phyloP scores from a whole-genome alignment of 2,113 vertebrate genomes.

The Atractosteus spatula region DNA sequence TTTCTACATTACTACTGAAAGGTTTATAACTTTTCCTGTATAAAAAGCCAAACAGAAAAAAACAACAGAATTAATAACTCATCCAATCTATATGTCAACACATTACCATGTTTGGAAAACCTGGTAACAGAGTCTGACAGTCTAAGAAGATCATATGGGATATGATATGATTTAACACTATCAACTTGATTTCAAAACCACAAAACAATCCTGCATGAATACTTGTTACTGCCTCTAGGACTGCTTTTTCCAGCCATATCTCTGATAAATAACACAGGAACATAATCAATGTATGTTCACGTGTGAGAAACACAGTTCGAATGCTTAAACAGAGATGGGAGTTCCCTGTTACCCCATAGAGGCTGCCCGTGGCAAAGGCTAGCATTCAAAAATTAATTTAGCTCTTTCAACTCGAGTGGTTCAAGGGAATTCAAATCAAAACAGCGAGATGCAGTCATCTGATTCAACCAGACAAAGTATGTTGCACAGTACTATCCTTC shows the following conservation, averaged over 20 bases:
- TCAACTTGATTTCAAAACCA: slow-evolving; percentile 37
- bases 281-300: slow-evolving; percentile 58
- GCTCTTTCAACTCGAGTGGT: slow-evolving; percentile 54
- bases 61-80: too few species aligned
- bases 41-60: too few species aligned
- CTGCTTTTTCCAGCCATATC: slow-evolving; percentile 57
- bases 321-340: slow-evolving; percentile 58
- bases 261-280: slow-evolving; percentile 54
- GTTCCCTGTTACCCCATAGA: slow-evolving; percentile 62
- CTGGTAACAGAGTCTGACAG: too few species aligned
- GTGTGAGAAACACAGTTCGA: slow-evolving; percentile 51
- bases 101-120: too few species aligned
- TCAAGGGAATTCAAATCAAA: slow-evolving; percentile 59
- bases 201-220: slow-evolving; percentile 59
- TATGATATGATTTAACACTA: background rate
- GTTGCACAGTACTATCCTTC: slow-evolving; percentile 45
- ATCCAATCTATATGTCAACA: too few species aligned
- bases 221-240: slow-evolving; percentile 64
- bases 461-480: slow-evolving; percentile 26
- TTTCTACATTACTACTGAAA: too few species aligned
- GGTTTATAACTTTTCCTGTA: too few species aligned
- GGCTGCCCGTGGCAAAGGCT: slow-evolving; percentile 41
- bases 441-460: slow-evolving; percentile 22
- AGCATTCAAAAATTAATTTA: slow-evolving; percentile 50
- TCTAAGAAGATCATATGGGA: background rate